Evolutionary conservation across 2,797 vertebrate genomes (phyloP), one percentile per base, ranked within the genome.

Genomic region (Mastacembelus armatus): DNA sequence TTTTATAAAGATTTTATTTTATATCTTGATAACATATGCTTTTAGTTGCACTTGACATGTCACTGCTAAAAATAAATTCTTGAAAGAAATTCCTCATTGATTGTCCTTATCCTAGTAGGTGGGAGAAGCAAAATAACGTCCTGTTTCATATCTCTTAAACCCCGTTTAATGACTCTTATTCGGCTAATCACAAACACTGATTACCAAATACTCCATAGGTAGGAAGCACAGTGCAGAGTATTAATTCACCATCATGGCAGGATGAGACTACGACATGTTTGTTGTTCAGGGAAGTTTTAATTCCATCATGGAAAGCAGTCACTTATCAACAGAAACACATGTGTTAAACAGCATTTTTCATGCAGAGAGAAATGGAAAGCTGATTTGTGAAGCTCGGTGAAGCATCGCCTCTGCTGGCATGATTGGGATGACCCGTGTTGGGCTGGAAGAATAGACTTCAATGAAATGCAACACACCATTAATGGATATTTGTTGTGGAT

Each of bases 401-500:
- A 66, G 66, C 74, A 56, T 82, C 74, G 58, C 71, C 74, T 83
- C 66, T 29, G 63, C 64, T 75, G 71, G 79, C 62, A 24, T 36
- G 56, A 68, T 63, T 26, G 21, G 19, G 54, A 49, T 74, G 82
- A 85, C 81, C 83, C 69, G 78, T 47, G 77, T 71, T 65, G 72
- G 59, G 60, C 68, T 65, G 66, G n/a, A 61, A 74, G 65, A 68
- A 78, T 49, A 74, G 76, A 83, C 69, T 77, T 66, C 69, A 61
- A 63, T 75, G 69, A 81, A 87, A 88, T 67, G 26, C 55, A 83
- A 79, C 77, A 72, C 72, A 56, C 78, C 77, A 83, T 90, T 91
- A 90, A 88, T 69, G 65, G 77, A 69, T 66, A 83, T 89, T 72
- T 88, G 87, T 70, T 77, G 83, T 78, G 89, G 86, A 89, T 91